Evolutionary conservation across 2,113 vertebrate species (phyloP).

Genomic region (Vulpes lagopus): DNA sequence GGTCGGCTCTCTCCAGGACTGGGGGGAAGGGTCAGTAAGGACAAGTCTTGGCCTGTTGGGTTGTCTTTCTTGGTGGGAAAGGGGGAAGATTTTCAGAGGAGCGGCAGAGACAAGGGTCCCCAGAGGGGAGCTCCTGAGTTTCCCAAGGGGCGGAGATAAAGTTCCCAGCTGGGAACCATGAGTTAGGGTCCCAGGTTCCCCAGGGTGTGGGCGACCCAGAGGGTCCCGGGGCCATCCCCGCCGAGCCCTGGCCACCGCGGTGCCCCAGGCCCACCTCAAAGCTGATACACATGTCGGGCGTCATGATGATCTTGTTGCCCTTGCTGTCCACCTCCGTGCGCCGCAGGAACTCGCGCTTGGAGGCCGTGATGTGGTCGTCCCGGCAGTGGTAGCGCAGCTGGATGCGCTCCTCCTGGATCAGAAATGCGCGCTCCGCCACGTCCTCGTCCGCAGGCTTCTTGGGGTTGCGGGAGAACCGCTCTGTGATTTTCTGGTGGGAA

Average conservation of each 20-base stretch:
- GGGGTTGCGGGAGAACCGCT: slow-evolving; percentile 91
- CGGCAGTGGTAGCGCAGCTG: slow-evolving; percentile 91
- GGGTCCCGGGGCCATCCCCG: background rate
- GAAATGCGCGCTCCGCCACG: slow-evolving; percentile 90
- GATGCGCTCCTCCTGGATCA: slow-evolving; percentile 86
- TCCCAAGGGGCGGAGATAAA: background rate
- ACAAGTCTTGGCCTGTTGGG: background rate
- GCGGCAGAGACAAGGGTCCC: background rate
- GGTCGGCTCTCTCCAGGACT: background rate
- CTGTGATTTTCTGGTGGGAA: slow-evolving; percentile 90
- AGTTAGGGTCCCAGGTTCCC: background rate
- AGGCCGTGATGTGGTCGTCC: slow-evolving; percentile 86
- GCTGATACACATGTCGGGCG: slow-evolving; percentile 85
- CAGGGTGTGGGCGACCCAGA: rapidly evolving
- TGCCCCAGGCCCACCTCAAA: slow-evolving; percentile 88
- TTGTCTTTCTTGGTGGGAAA: background rate
- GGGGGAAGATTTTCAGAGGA: background rate
- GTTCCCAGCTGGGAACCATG: background rate
- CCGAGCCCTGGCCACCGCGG: rapidly evolving
- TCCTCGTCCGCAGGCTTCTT: slow-evolving; percentile 90
- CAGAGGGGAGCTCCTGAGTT: background rate
- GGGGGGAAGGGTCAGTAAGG: background rate
- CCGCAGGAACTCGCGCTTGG: slow-evolving; percentile 89
- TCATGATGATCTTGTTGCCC: slow-evolving; percentile 84
- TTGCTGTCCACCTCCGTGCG: slow-evolving; percentile 78